A percentile compares a stretch with the other conserved stretches of the same genome.
These are phyloP conservation scores for Plagiodera versicolora DNA, from an alignment of 2,888 invertebrate species.

Conservation along the genomic window DNA sequence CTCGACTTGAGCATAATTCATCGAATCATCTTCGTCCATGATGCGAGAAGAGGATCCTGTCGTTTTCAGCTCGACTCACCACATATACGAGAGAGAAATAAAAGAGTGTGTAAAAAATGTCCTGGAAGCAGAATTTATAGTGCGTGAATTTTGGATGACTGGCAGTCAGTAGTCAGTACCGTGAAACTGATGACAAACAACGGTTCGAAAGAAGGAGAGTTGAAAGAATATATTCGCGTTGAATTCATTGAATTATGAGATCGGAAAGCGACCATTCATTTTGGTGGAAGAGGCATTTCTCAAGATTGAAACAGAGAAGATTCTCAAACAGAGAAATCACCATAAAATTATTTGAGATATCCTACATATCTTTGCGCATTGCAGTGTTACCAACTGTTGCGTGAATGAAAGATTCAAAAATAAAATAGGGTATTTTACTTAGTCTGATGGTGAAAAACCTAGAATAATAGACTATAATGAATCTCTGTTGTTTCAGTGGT, in stretches of 20 bases:
- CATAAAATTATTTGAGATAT: no score
- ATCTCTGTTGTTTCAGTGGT: no score
- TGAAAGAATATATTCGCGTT: slow-evolving; percentile 19
- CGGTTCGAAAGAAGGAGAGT: slow-evolving; percentile 21
- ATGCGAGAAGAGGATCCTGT: background rate
- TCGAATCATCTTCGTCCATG: no score
- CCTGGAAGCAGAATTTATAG: slow-evolving; percentile 22
- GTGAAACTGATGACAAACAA: slow-evolving; percentile 21
- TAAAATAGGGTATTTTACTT: no score
- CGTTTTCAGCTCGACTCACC: slow-evolving; percentile 4
- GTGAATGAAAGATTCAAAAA: no score
- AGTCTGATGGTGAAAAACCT: no score
- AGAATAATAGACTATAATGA: no score
- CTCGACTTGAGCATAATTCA: no score
- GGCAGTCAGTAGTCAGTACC: slow-evolving; percentile 18
- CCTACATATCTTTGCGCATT: no score
- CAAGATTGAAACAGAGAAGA: no score
- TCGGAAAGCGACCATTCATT: background rate
- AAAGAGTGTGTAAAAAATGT: slow-evolving; percentile 19
- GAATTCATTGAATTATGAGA: slow-evolving; percentile 14
- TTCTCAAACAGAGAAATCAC: no score
- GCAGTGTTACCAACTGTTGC: no score
- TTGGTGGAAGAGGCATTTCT: background rate
- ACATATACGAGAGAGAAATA: slow-evolving; percentile 3
- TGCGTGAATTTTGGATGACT: slow-evolving; percentile 21